A percentile compares a stretch with the other conserved stretches of the same genome.
Evolutionary conservation across 2,113 vertebrate species (phyloP).

Genomic region (Tachysurus fulvidraco): DNA sequence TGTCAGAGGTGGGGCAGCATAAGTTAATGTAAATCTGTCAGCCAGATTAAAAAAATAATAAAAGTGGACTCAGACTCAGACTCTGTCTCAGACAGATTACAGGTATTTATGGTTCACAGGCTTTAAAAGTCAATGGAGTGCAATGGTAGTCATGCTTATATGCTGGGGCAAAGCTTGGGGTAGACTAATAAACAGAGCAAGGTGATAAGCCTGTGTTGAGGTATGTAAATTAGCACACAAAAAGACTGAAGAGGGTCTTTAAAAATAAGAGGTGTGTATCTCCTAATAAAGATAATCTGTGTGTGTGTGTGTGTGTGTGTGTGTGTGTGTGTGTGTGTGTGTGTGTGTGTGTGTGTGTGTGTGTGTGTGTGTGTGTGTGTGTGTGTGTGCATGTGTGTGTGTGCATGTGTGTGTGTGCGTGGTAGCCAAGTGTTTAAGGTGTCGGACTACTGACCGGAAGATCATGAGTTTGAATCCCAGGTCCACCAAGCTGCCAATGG

Average conservation of each 20-base stretch:
- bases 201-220: background rate
- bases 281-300: too few species aligned
- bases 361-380: too few species aligned
- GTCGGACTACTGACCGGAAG: too few species aligned
- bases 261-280: background rate
- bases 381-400: too few species aligned
- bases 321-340: too few species aligned
- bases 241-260: background rate
- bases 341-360: too few species aligned
- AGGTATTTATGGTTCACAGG: conserved; percentile 36
- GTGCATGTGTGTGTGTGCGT: too few species aligned
- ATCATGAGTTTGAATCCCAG: too few species aligned
- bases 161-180: background rate
- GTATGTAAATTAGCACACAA: background rate
- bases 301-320: too few species aligned
- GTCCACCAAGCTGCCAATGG: too few species aligned
- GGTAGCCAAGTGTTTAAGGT: too few species aligned
- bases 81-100: conserved; percentile 32
- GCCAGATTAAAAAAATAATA: conserved; percentile 15
- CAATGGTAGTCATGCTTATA: conserved; percentile 8
- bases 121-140: conserved; percentile 26
- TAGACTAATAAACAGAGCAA: background rate
- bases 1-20: conserved; percentile 58
- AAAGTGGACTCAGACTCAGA: conserved; percentile 3
- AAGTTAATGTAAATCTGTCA: conserved; percentile 26